phyloP scores from a whole-genome alignment of 2,888 invertebrate genomes.

The Andricus quercusramuli region DNA sequence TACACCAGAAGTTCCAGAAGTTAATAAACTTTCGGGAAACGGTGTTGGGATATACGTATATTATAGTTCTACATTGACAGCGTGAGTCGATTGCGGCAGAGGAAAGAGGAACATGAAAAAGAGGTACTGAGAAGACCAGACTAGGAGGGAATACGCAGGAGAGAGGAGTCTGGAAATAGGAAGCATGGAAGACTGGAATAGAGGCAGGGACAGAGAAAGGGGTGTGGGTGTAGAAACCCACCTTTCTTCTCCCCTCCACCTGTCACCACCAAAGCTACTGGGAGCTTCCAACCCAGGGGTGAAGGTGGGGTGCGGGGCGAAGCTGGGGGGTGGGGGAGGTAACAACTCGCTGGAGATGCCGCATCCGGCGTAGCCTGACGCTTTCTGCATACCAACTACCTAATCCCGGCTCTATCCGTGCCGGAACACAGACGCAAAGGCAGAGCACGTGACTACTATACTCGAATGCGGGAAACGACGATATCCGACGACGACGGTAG shows the following conservation, averaged over 20 bases:
- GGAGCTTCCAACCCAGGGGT: slow-evolving; percentile 32
- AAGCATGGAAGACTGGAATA: slow-evolving; percentile 48
- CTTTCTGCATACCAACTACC: slow-evolving; percentile 74
- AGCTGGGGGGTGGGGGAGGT: slow-evolving; percentile 59
- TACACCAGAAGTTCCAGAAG: slow-evolving; percentile 46
- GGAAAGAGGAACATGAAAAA: slow-evolving; percentile 49
- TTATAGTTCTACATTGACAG: too few species aligned
- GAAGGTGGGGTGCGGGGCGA: slow-evolving; percentile 47
- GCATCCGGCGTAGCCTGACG: slow-evolving; percentile 72
- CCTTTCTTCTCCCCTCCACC: slow-evolving; percentile 51
- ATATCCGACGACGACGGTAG: slow-evolving; percentile 52
- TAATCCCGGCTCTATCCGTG: slow-evolving; percentile 68
- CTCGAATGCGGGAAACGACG: slow-evolving; percentile 64
- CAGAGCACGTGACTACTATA: slow-evolving; percentile 62
- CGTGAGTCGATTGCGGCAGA: slow-evolving; percentile 52
- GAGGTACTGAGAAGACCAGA: slow-evolving; percentile 45
- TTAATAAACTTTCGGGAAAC: slow-evolving; percentile 64
- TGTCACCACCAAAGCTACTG: slow-evolving; percentile 50
- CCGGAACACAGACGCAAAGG: slow-evolving; percentile 59
- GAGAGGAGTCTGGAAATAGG: slow-evolving; percentile 46
- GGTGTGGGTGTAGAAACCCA: slow-evolving; percentile 48
- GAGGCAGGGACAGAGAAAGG: slow-evolving; percentile 42
- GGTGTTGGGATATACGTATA: too few species aligned
- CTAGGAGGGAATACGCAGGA: slow-evolving; percentile 28
- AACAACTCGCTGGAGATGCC: slow-evolving; percentile 75